Evolutionary conservation across 2,888 invertebrate species (phyloP).

Genomic region (Euproctis similis): DNA sequence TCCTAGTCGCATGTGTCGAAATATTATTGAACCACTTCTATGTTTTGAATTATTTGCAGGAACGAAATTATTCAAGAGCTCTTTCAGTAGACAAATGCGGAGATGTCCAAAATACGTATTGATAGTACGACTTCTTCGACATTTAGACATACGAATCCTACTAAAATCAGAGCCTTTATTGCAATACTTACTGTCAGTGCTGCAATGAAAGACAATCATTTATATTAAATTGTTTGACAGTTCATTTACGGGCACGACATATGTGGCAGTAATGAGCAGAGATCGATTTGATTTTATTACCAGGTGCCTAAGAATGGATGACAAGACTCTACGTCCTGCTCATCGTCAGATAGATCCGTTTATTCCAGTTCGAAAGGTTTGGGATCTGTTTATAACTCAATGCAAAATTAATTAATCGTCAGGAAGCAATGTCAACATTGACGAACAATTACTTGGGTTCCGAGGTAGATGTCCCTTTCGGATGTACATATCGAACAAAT

Average conservation of each 20-base stretch:
- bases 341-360: slow-evolving; percentile 15
- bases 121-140: background rate
- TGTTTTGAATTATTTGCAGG: slow-evolving; percentile 4
- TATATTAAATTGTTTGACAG: slow-evolving; percentile 16
- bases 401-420: slow-evolving; percentile 15
- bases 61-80: background rate
- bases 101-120: background rate
- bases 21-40: slow-evolving; percentile 5
- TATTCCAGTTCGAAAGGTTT: slow-evolving; percentile 26
- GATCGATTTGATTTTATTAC: slow-evolving; percentile 21
- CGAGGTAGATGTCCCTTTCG: slow-evolving; percentile 11
- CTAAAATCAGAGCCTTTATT: background rate
- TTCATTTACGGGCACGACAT: slow-evolving; percentile 10
- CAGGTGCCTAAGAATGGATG: slow-evolving; percentile 19
- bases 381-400: slow-evolving; percentile 20
- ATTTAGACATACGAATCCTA: background rate
- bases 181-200: slow-evolving; percentile 1
- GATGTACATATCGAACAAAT: slow-evolving; percentile 10
- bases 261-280: slow-evolving; percentile 4
- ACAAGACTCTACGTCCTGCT: slow-evolving; percentile 12
- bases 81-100: background rate
- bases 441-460: slow-evolving; percentile 9
- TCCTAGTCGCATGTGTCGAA: slow-evolving; percentile 7
- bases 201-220: slow-evolving; percentile 18
- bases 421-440: slow-evolving; percentile 10